These are phyloP conservation scores for Pseudorhiza aurosa DNA, from an alignment of 30 jellyfish, hydroid and myxozoan species.

Conservation along the genomic window DNA sequence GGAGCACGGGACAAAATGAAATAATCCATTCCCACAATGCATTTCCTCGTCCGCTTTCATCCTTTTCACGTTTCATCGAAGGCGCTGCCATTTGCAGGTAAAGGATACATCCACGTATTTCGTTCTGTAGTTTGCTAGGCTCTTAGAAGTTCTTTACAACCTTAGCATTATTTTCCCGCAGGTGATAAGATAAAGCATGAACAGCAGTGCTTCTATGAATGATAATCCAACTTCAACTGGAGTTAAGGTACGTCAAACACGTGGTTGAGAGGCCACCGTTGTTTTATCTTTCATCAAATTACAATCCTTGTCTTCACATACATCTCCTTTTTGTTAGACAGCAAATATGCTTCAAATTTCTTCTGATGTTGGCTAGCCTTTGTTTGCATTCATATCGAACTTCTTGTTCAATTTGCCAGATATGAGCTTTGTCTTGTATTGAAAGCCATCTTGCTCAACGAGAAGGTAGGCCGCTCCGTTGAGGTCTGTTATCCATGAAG, in stretches of 20 bases:
- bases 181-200: slow-evolving; percentile 64
- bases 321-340: too few relatives aligned
- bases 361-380: too few relatives aligned
- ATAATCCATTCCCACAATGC: slow-evolving; percentile 2
- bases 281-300: too few relatives aligned
- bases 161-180: not conserved
- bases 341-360: too few relatives aligned
- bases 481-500: too few relatives aligned
- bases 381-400: too few relatives aligned
- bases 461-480: too few relatives aligned
- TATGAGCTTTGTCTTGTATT: too few relatives aligned
- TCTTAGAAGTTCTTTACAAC: not conserved
- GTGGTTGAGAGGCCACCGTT: too few relatives aligned
- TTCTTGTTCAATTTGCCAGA: too few relatives aligned
- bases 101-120: not conserved
- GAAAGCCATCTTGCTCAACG: too few relatives aligned
- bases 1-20: not conserved
- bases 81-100: slow-evolving; percentile 45
- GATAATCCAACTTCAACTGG: slow-evolving; percentile 75
- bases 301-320: too few relatives aligned
- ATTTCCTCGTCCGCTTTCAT: not conserved
- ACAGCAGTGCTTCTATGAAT: slow-evolving; percentile 44
- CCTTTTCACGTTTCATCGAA: not conserved
- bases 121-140: not conserved
- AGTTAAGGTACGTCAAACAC: slow-evolving; percentile 64